Conservation (phyloP, 1,140 invertebrate genomes). For the Drosophila saltans region DNA sequence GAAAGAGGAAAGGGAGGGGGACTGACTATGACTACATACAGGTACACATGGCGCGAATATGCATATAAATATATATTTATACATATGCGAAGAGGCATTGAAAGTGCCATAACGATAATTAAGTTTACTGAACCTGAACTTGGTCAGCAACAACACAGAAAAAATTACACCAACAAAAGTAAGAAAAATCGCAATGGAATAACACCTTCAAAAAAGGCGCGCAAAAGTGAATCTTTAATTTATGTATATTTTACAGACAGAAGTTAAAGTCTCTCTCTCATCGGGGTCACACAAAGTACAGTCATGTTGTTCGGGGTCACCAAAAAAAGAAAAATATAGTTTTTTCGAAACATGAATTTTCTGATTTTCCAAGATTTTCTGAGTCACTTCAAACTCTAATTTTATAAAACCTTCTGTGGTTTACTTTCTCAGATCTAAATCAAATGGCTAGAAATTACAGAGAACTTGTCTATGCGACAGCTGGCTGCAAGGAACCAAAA, state of each 20-base stretch:
- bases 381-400: too few species aligned
- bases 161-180: too few species aligned
- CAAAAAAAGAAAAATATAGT: too few species aligned
- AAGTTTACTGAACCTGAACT: slow-evolving; percentile 20
- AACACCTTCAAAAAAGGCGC: background rate
- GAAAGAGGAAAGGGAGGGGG: slow-evolving; percentile 2
- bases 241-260: background rate
- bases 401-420: too few species aligned
- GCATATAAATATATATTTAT: background rate
- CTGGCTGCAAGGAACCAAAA: slow-evolving; percentile 43
- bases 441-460: slow-evolving; percentile 17
- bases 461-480: slow-evolving; percentile 19
- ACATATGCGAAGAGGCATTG: slow-evolving; percentile 14
- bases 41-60: background rate
- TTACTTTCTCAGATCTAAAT: background rate
- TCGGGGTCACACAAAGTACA: too few species aligned
- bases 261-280: background rate
- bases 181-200: background rate
- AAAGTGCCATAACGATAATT: slow-evolving; percentile 18
- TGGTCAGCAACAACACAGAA: slow-evolving; percentile 3
- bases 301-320: too few species aligned
- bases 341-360: too few species aligned
- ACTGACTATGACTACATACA: slow-evolving; percentile 19
- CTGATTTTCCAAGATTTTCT: too few species aligned
- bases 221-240: background rate